Base-by-base conservation (phyloP, 2,888 invertebrate species). In the Apodemia duryi region DNA sequence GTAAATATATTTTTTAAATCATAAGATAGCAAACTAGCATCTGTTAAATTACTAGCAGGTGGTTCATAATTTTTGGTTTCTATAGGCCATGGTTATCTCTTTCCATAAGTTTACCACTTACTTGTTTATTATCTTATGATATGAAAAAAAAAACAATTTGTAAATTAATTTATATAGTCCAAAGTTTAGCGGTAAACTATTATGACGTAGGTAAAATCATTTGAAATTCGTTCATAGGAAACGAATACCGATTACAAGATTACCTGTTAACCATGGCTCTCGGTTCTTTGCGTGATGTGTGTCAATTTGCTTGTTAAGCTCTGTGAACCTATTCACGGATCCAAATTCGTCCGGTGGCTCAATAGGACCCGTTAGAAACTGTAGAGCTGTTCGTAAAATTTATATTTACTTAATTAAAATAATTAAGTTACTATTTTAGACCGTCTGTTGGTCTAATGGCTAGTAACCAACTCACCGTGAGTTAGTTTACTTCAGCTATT, bases 251-350 rank as follows among this genome's bases (percentile, higher is more conserved):
- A 60, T 35, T 32, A 57, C n/a, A 57, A 57, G 57, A 32, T 6
- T 11, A 13, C 57, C 21, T 29, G 57, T 32, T 57, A 32, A 32
- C 32, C 32, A 32, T 13, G 32, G 35, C 35, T 67, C 65, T 66
- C 63, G 71, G 52, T 62, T 71, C 79, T 87, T 46, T 81, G 88
- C 88, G 88, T 88, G 88, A 77, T 75, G 71, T 72, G 73, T 76
- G 73, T 79, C 89, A 90, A 90, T 90, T 89, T 90, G 83, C 89
- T 87, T 88, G 88, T 90, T 88, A 87, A 84, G 79, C 57, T 71
- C 83, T 88, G 49, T 46, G 88, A 90, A 90, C 89, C 87, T 87
- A 85, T 91, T 86, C 88, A 89, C 81, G 85, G 90, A 91, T 90
- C 85, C 80, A 85, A 86, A 88, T 87, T 87, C 88, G 85, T 81